These are phyloP conservation scores for Pelochelys cantorii DNA, from an alignment of 2,797 vertebrate species.

Conservation along the genomic window DNA sequence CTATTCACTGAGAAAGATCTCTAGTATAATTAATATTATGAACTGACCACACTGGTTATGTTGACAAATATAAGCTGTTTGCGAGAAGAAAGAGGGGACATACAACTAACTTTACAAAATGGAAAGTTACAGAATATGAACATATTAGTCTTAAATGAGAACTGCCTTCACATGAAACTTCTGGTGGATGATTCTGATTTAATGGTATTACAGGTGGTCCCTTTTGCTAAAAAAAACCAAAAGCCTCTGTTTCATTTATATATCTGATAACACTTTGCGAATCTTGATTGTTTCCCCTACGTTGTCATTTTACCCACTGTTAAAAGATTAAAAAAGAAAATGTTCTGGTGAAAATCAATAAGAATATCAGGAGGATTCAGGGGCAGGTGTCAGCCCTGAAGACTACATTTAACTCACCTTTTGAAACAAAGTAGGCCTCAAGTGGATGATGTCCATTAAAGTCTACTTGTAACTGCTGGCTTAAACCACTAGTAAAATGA, in stretches of 20 bases:
- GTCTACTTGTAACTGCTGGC: neutral
- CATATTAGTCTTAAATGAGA: neutral
- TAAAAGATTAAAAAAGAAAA: neutral
- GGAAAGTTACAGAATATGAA: neutral
- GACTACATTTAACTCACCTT: neutral
- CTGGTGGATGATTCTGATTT: neutral
- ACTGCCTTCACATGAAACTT: neutral
- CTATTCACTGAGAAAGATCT: neutral
- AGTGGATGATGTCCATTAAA: neutral
- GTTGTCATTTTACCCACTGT: neutral
- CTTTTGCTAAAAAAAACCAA: neutral
- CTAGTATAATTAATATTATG: neutral
- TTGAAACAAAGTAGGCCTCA: neutral
- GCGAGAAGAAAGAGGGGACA: neutral
- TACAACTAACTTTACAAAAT: neutral
- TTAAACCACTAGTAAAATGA: neutral
- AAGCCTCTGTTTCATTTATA: neutral
- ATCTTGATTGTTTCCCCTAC: neutral
- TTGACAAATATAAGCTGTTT: neutral
- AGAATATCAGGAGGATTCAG: neutral
- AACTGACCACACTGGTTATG: neutral
- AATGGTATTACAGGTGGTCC: neutral
- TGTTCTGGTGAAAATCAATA: neutral
- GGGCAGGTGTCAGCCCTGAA: neutral
- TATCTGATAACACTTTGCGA: neutral